phyloP scores from a whole-genome alignment of 2,888 invertebrate genomes.

The Plutella xylostella region DNA sequence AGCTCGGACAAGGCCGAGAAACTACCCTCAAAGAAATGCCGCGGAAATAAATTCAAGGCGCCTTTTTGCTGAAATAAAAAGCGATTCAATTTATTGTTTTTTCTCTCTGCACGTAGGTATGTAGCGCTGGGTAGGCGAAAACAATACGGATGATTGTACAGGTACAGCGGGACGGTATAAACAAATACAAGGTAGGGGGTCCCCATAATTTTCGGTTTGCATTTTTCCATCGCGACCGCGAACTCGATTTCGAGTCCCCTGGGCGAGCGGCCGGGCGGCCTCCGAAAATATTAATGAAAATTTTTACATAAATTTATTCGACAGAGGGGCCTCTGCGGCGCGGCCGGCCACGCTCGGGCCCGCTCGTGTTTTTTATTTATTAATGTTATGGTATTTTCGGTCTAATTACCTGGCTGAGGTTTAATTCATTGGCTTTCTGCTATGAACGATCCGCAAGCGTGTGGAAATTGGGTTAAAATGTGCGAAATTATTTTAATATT shows the following conservation, averaged over 20 bases:
- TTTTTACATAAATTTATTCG: constrained; percentile 71
- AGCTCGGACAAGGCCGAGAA: constrained; percentile 21
- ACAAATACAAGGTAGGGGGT: constrained; percentile 67
- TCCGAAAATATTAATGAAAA: constrained; percentile 70
- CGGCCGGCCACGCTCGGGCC: constrained; percentile 48
- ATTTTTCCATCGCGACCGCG: constrained; percentile 70
- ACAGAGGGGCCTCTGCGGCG: constrained; percentile 59
- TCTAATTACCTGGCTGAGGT: constrained; percentile 67
- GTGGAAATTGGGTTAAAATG: no score
- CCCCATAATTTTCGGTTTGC: constrained; percentile 69
- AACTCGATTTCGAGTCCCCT: constrained; percentile 66
- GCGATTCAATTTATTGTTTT: constrained; percentile 1
- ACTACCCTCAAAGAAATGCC: constrained; percentile 24
- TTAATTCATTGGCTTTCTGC: constrained; percentile 61
- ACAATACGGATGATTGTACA: constrained; percentile 20
- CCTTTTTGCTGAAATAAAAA: neutral
- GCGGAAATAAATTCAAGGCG: neutral
- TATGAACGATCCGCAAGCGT: constrained; percentile 43
- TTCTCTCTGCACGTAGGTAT: neutral
- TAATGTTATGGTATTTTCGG: constrained; percentile 70
- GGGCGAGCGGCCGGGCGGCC: constrained; percentile 63
- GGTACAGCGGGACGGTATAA: constrained; percentile 42
- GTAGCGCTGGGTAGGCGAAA: neutral
- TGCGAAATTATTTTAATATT: no score
- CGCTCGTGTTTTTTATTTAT: constrained; percentile 67